These are phyloP conservation scores for Amorpha juglandis DNA, from an alignment of 2,888 invertebrate species.

Conservation along the genomic window DNA sequence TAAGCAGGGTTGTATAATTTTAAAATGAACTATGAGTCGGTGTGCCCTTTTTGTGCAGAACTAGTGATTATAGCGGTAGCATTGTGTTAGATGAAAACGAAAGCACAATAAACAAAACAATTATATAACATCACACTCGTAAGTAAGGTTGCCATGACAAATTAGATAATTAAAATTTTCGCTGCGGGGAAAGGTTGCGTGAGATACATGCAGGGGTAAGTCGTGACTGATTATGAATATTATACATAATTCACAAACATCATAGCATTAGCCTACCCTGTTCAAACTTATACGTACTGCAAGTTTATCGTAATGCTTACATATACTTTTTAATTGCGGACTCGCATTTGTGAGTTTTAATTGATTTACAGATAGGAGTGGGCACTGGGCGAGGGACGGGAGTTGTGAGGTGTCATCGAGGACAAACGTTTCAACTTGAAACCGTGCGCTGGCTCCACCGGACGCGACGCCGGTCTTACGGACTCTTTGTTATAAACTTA, in stretches of 20 bases:
- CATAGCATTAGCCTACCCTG: too few relatives aligned
- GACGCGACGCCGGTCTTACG: not conserved
- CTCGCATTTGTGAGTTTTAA: constrained; percentile 61
- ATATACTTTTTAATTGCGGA: constrained; percentile 32
- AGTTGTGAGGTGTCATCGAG: not conserved
- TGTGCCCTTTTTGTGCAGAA: not conserved
- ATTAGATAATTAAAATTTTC: not conserved
- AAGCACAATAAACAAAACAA: not conserved
- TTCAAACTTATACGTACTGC: too few relatives aligned
- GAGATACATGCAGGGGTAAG: not conserved
- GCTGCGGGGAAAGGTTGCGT: not conserved
- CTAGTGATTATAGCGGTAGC: not conserved
- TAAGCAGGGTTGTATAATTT: not conserved
- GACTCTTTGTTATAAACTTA: constrained; percentile 2
- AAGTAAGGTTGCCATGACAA: not conserved
- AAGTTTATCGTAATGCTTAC: constrained; percentile 26
- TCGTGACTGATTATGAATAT: not conserved
- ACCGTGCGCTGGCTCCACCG: constrained; percentile 7
- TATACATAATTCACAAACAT: too few relatives aligned
- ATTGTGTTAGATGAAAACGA: not conserved
- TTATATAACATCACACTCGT: not conserved
- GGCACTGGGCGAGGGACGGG: not conserved
- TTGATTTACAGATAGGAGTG: constrained; percentile 55
- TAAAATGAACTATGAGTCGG: not conserved
- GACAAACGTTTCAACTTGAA: not conserved